Evolutionary conservation across 1,140 invertebrate genomes (phyloP).

Genomic region (Drosophila yakuba): DNA sequence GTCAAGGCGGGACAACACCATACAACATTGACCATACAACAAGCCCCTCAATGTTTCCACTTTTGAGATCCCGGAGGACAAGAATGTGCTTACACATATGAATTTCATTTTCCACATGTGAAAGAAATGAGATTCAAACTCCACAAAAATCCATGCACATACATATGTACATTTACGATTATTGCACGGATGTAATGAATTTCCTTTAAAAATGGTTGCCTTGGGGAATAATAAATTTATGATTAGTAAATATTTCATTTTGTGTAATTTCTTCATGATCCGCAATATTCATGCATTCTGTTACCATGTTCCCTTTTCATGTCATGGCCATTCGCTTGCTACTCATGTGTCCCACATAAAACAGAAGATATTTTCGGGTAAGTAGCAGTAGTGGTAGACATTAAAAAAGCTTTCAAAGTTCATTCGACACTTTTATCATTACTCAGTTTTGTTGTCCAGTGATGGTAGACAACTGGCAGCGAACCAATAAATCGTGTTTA

Average conservation of each 20-base stretch:
- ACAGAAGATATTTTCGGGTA: background rate
- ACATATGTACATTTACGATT: too few relatives aligned
- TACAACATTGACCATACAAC: conserved; percentile 15
- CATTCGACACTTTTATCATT: background rate
- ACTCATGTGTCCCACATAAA: background rate
- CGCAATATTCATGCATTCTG: background rate
- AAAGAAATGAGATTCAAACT: background rate
- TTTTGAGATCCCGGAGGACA: too few relatives aligned
- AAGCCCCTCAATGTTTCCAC: background rate
- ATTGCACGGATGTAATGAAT: too few relatives aligned
- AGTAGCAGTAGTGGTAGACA: background rate
- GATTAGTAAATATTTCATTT: background rate
- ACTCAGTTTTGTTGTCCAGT: conserved; percentile 28
- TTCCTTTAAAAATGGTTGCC: too few relatives aligned
- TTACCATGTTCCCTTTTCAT: conserved; percentile 1
- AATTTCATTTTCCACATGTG: too few relatives aligned
- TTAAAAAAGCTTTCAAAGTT: too few relatives aligned
- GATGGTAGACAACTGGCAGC: conserved; percentile 11
- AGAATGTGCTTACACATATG: background rate
- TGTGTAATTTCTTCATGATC: background rate
- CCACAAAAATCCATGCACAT: background rate
- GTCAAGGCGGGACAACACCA: conserved; percentile 37
- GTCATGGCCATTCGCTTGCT: background rate
- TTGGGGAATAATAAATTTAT: too few relatives aligned
- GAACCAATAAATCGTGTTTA: conserved; percentile 30